phyloP scores from a whole-genome alignment of 2,888 invertebrate species.

The Cosmorhoe ocellata region DNA sequence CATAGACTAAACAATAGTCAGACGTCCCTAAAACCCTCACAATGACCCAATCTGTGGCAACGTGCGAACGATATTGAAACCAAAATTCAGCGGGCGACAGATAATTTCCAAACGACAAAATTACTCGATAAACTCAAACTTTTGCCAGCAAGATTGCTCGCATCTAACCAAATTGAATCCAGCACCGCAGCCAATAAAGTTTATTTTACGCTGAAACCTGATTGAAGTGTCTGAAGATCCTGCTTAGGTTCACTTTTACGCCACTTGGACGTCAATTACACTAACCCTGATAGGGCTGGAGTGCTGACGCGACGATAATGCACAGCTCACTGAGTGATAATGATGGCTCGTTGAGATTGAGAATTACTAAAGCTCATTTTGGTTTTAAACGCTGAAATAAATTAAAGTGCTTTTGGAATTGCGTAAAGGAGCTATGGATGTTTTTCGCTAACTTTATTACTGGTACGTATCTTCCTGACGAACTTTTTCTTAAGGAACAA shows the following conservation, averaged over 20 bases:
- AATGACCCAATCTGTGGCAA: not conserved
- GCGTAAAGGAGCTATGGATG: no score
- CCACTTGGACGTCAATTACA: conserved; percentile 44
- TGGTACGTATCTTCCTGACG: no score
- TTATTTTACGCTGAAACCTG: not conserved
- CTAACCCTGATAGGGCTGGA: conserved; percentile 19
- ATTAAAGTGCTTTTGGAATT: not conserved
- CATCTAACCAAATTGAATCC: conserved; percentile 7
- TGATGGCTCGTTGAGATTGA: conserved; percentile 12
- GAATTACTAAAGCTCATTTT: conserved; percentile 1
- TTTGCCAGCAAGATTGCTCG: not conserved
- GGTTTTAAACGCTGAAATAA: conserved; percentile 3
- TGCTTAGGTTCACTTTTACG: conserved; percentile 61
- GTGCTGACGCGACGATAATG: conserved; percentile 22
- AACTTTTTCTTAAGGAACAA: no score
- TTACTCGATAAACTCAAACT: not conserved
- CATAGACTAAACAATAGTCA: conserved; percentile 2
- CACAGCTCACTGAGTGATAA: conserved; percentile 23
- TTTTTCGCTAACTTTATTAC: no score
- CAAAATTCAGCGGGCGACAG: not conserved
- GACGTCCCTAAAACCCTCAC: conserved; percentile 1
- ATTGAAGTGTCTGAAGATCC: conserved; percentile 19
- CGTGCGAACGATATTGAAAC: conserved; percentile 1
- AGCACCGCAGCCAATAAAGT: not conserved
- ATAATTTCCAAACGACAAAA: conserved; percentile 1